Percentiles rank a stretch among this genome's conserved stretches.
Evolutionary conservation across 2,888 invertebrate species (phyloP).

Genomic region (Eilema sororculum): DNA sequence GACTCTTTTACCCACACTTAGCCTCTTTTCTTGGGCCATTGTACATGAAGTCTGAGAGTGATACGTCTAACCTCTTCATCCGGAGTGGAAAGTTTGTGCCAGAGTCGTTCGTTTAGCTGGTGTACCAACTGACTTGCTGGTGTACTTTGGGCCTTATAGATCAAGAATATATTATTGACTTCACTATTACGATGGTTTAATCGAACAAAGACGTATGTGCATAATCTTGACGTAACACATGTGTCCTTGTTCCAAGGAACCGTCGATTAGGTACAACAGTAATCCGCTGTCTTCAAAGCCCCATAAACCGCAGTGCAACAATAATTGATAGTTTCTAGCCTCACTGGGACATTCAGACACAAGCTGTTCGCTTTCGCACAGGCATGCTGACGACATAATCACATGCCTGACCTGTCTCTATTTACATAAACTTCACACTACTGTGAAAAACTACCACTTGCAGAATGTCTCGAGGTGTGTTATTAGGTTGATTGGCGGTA

Average conservation of each 20-base stretch:
- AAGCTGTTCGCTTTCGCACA: slow-evolving; percentile 55
- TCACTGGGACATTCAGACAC: slow-evolving; percentile 48
- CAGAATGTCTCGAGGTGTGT: slow-evolving; percentile 21
- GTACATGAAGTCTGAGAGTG: too few species aligned
- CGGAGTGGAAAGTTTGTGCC: too few species aligned
- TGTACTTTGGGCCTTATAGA: too few species aligned
- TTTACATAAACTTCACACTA: slow-evolving; percentile 52
- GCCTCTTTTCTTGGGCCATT: too few species aligned
- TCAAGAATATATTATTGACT: too few species aligned
- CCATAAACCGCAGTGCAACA: slow-evolving; percentile 51
- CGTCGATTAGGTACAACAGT: neutral
- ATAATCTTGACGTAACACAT: too few species aligned
- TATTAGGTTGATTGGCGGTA: slow-evolving; percentile 24
- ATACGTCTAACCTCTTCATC: too few species aligned
- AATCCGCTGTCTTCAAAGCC: slow-evolving; percentile 55
- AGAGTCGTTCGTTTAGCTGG: too few species aligned
- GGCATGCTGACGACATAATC: slow-evolving; percentile 59
- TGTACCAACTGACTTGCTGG: too few species aligned
- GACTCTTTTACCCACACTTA: too few species aligned
- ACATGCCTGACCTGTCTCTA: slow-evolving; percentile 42
- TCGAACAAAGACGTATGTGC: neutral
- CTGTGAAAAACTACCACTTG: slow-evolving; percentile 35
- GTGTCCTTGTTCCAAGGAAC: too few species aligned
- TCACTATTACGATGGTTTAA: neutral
- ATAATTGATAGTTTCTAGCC: slow-evolving; percentile 73